A percentile compares a stretch with the other conserved stretches of the same genome.
Conservation (phyloP, 92 coral and sea anemone genomes). For the Pocillopora grandis region DNA sequence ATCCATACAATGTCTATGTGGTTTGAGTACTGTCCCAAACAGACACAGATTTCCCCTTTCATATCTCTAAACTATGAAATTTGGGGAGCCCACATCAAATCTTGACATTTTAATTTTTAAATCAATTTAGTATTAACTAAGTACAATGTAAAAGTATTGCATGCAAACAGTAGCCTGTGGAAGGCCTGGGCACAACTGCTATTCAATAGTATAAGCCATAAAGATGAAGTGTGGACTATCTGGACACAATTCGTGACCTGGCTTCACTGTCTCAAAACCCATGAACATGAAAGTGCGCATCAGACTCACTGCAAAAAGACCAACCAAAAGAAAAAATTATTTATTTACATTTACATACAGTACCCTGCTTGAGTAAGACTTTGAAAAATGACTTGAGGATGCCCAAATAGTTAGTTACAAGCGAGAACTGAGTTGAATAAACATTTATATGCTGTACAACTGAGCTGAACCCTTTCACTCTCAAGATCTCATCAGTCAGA, state of each 20-base stretch:
- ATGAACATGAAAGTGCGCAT: conserved; percentile 92
- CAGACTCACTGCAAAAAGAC: conserved; percentile 53
- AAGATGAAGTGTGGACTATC: conserved; percentile 63
- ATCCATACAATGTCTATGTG: no score
- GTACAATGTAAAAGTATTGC: not conserved
- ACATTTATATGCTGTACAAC: no score
- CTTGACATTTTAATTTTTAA: no score
- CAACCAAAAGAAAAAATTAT: not conserved
- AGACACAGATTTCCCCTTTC: no score
- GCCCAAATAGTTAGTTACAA: not conserved
- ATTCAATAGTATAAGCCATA: conserved; percentile 85
- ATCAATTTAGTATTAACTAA: not conserved
- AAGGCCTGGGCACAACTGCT: not conserved
- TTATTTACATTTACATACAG: not conserved
- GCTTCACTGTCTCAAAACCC: conserved; percentile 84
- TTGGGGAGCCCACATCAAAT: no score
- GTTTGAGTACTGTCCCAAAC: no score
- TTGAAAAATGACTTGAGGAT: not conserved
- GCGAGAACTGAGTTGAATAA: no score
- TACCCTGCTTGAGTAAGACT: not conserved
- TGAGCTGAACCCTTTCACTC: no score
- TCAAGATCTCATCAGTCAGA: no score
- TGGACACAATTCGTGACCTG: conserved; percentile 76
- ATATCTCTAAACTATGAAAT: no score
- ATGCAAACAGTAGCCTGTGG: not conserved